Evolutionary conservation across 2,888 invertebrate species (phyloP).

Genomic region (Mesorhabditis spiculigera): DNA sequence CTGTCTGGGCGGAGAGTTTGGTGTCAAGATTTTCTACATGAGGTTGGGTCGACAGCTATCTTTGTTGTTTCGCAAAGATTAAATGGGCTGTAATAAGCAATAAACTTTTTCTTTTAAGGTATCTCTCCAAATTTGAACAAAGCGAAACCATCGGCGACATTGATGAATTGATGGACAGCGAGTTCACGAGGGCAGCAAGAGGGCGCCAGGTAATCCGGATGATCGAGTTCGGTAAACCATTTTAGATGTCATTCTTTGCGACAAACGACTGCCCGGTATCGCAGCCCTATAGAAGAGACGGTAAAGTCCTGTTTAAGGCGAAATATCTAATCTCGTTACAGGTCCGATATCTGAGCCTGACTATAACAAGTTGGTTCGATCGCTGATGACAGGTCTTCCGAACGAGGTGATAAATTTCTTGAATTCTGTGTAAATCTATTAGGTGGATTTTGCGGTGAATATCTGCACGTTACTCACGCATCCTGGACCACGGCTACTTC

Average conservation of each 20-base stretch:
- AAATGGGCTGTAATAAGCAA: neutral
- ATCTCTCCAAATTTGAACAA: conserved; percentile 52
- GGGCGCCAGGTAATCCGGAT: neutral
- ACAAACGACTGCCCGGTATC: conserved; percentile 47
- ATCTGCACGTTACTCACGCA: conserved; percentile 91
- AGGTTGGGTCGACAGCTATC: conserved; percentile 27
- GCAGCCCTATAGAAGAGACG: conserved; percentile 17
- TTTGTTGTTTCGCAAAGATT: neutral
- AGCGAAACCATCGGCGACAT: conserved; percentile 48
- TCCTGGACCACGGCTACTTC: conserved; percentile 72
- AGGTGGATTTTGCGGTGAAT: conserved; percentile 92
- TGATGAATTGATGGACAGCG: conserved; percentile 34
- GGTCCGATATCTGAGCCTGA: conserved; percentile 35
- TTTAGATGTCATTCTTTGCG: conserved; percentile 32
- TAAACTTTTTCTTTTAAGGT: conserved; percentile 18
- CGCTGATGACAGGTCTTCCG: conserved; percentile 88
- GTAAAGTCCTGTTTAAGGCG: conserved; percentile 6
- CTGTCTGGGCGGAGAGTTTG: conserved; percentile 83
- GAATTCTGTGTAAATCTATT: conserved; percentile 1
- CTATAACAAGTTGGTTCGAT: conserved; percentile 81
- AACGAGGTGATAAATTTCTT: conserved; percentile 70
- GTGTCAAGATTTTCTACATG: conserved; percentile 67
- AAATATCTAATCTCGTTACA: neutral
- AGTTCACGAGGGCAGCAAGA: neutral
- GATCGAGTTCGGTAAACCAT: neutral